Evolutionary conservation across 2,888 invertebrate genomes (phyloP).

Genomic region (Archips xylosteana): DNA sequence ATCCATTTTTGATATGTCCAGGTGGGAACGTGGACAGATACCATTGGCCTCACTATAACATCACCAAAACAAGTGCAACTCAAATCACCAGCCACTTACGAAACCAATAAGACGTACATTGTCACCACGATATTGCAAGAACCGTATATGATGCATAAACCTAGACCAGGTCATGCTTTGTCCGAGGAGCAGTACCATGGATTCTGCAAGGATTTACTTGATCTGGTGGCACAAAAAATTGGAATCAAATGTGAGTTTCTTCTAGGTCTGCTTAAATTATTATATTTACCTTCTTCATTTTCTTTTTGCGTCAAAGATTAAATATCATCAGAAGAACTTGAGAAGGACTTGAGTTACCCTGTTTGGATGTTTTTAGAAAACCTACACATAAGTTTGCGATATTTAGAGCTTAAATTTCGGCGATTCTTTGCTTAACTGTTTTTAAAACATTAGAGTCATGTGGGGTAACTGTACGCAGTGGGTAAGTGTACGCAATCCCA

Average conservation of each 20-base stretch:
- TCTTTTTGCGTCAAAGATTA: background rate
- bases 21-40: constrained; percentile 96
- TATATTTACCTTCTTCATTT: too few relatives aligned
- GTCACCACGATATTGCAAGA: constrained; percentile 95
- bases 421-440: too few relatives aligned
- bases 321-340: background rate
- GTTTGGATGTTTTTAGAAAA: too few relatives aligned
- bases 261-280: background rate
- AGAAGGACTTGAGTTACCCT: too few relatives aligned
- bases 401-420: too few relatives aligned
- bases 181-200: constrained; percentile 95
- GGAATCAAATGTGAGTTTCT: constrained; percentile 92
- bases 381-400: too few relatives aligned
- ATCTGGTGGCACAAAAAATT: constrained; percentile 91
- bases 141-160: constrained; percentile 93
- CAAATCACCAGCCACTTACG: constrained; percentile 89
- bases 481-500: too few relatives aligned
- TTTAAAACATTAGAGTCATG: too few relatives aligned
- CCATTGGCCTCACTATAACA: constrained; percentile 89
- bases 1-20: constrained; percentile 51
- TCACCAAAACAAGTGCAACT: constrained; percentile 91
- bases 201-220: constrained; percentile 96
- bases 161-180: constrained; percentile 84
- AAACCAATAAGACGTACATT: constrained; percentile 93
- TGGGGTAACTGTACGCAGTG: too few relatives aligned